Evolutionary conservation across 2,888 invertebrate genomes (phyloP), one percentile per base, ranked within the genome.

Genomic region (Trichogramma dendrolimi): DNA sequence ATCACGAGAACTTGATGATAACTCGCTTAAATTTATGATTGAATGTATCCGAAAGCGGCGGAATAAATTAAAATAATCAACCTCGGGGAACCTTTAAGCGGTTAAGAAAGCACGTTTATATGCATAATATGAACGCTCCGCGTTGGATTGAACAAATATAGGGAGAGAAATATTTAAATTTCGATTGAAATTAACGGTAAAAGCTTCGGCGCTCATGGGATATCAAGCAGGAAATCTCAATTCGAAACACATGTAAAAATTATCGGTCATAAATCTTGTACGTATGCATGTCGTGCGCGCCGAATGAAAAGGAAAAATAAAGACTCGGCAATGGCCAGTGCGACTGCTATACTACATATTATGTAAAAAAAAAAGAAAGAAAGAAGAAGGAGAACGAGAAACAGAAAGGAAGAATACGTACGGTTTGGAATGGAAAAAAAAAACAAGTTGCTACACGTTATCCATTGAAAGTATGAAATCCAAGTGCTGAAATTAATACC

Each of bases 211-310:
- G 4, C 14, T 4, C 2, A 51, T 27, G 38, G 7, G 59, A 47
- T 38, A 55, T 62, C 62, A 57, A 61, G 52, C 58, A 57, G 63
- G 59, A 66, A 66, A 66, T 62, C 59, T 58, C 61, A 57, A 66
- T 63, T 47, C 43, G 41, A 63, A 59, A 61, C 58, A 62, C 57
- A 53, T 63, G 57, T 54, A 55, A 50, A 14, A 14, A 11, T 11
- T 59, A 57, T 42, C 56, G 56, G 41, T 47, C 55, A 47, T 62
- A 58, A 58, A 62, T 62, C 42, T 50, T 53, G 40, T 44, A 14
- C 14, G 14, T 14, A 14, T 14, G 14, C 14, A 14, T 14, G 14
- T 14, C 14, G 14, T 2, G 14, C 14, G 4, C 11, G 57, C 27
- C n/a, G 50, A 54, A 50, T 42, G 42, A n/a, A 7, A 11, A 53